Base-by-base conservation (phyloP, 2,888 invertebrate genomes). In the Eilema sororculum region DNA sequence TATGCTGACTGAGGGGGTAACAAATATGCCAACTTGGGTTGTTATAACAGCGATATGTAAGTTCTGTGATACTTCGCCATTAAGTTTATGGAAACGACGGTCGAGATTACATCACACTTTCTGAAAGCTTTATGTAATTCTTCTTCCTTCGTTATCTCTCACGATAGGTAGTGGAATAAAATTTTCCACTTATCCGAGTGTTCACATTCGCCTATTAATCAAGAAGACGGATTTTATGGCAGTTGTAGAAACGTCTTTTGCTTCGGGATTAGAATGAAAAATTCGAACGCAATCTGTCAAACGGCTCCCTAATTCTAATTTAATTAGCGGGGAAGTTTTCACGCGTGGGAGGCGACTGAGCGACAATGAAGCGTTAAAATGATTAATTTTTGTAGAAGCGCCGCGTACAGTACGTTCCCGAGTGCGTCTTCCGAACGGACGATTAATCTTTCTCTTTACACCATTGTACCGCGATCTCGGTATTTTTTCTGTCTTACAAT, bases 31-130 rank as follows among this genome's bases (percentile, higher is more conserved):
- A 95, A 95, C 89, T 95, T 95, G 85, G 93, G 93, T 91, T 93
- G 94, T 94, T 95, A 95, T 94, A 95, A 94, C 94, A 90, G 92
- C 93, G 93, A 93, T 95, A 94, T 95, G 94, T 95, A 94, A 94
- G 91, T 95, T 95, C 93, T 91, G 92, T 94, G 93, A 94, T 94
- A 95, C 94, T 94, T 94, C 90, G 91, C 95, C 90, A 92, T 95
- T 95, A 95, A 94, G 92, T 95, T 95, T 95, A 94, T 95, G 95
- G 93, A 93, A 94, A 94, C 93, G 93, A 91, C 89, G 88, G 90
- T 85, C 87, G 90, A 93, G 94, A 95, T 95, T 94, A 94, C 91
- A 94, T 94, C 94, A 93, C 93, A 93, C 93, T 93, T 92, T 93
- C 91, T 90, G 93, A 93, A 90, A 94, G 94, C 92, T 94, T 94